A percentile compares a stretch with the other conserved stretches of the same genome.
Conservation (phyloP, 2,113 vertebrate genomes). For the Boleophthalmus pectinirostris region DNA sequence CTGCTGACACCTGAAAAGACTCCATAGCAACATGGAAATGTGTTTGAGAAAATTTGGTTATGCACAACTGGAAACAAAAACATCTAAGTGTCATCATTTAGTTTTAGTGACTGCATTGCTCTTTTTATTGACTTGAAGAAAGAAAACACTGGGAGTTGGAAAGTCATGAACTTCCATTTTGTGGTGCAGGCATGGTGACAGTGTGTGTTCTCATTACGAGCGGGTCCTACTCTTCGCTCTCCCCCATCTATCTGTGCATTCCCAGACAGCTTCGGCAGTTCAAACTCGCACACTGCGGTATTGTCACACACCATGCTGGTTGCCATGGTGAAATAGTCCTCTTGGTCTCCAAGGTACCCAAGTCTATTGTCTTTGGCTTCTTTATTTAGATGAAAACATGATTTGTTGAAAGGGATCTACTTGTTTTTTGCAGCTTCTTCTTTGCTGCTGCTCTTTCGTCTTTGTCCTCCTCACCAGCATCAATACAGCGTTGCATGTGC, state of each 20-base stretch:
- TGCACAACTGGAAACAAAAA: constrained; percentile 54
- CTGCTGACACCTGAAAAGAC: constrained; percentile 51
- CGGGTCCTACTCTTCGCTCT: constrained; percentile 62
- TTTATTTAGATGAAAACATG: constrained; percentile 84
- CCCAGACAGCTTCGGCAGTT: constrained; percentile 76
- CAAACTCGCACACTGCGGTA: constrained; percentile 76
- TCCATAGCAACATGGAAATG: constrained; percentile 63
- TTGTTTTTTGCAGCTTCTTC: constrained; percentile 58
- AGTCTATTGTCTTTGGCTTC: constrained; percentile 82
- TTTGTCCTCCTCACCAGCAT: constrained; percentile 60
- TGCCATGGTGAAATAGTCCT: constrained; percentile 84
- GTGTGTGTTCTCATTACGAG: constrained; percentile 74
- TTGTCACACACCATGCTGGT: constrained; percentile 77
- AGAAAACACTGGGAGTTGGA: constrained; percentile 58
- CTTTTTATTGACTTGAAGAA: constrained; percentile 60
- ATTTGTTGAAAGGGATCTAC: constrained; percentile 76
- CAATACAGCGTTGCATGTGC: constrained; percentile 57
- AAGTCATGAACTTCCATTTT: constrained; percentile 73
- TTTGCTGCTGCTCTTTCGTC: constrained; percentile 58
- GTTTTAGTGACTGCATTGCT: constrained; percentile 44
- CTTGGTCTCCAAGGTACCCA: constrained; percentile 83
- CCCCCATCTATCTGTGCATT: constrained; percentile 74
- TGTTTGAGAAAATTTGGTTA: constrained; percentile 58
- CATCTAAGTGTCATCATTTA: constrained; percentile 59
- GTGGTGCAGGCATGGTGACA: constrained; percentile 68